phyloP scores from a whole-genome alignment of 2,797 vertebrate genomes.

The Squalus acanthias region DNA sequence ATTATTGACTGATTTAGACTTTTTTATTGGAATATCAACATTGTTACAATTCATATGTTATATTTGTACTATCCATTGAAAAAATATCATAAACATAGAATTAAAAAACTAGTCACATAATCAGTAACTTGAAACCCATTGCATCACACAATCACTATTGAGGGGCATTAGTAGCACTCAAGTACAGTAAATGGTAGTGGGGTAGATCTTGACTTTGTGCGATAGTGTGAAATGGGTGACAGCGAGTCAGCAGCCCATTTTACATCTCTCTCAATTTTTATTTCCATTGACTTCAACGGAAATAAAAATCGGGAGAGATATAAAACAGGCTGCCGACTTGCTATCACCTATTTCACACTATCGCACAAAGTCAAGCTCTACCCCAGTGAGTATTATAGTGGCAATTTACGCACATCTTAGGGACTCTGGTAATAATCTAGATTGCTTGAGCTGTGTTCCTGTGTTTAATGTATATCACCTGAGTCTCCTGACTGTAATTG shows the following conservation, averaged over 20 bases:
- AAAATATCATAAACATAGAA: neutral
- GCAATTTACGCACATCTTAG: neutral
- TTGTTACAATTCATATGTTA: neutral
- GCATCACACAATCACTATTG: neutral
- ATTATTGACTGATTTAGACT: neutral
- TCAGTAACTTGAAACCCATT: neutral
- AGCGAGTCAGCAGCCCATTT: neutral
- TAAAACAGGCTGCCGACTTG: neutral
- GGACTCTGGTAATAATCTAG: neutral
- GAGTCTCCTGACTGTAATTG: neutral
- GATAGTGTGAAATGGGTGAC: neutral
- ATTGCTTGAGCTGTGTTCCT: neutral
- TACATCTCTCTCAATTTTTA: neutral
- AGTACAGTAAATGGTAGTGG: neutral
- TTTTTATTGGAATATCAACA: conserved; percentile 15
- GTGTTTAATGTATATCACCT: neutral
- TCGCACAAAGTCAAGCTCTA: neutral
- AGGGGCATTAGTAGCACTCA: neutral
- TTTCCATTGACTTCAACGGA: neutral
- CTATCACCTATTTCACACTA: neutral
- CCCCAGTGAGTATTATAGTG: neutral
- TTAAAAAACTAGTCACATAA: neutral
- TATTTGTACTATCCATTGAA: neutral
- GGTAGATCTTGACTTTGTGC: neutral
- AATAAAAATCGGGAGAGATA: neutral